Evolutionary conservation across 2,113 vertebrate genomes (phyloP).

Genomic region (Neotoma lepida): DNA sequence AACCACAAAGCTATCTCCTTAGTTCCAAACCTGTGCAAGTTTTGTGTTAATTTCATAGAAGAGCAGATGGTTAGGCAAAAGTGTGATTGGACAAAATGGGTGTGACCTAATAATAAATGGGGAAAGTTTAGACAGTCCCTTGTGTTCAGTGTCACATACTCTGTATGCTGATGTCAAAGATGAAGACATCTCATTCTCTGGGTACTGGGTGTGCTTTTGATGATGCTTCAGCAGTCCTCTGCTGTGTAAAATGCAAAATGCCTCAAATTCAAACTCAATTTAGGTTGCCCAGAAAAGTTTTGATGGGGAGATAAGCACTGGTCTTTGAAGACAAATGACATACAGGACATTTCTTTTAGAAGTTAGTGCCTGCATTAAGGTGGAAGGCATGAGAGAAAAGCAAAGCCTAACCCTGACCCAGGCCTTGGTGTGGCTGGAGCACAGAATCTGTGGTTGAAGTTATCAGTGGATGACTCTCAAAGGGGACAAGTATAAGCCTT

Average conservation of each 20-base stretch:
- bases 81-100: rapidly evolving
- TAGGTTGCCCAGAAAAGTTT: neutral
- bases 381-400: neutral
- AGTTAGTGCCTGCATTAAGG: neutral
- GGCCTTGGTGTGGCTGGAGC: neutral
- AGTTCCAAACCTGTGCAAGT: neutral
- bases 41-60: neutral
- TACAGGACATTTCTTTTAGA: neutral
- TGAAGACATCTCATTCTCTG: neutral
- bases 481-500: neutral
- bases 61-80: neutral
- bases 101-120: neutral
- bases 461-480: neutral
- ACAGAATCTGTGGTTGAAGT: neutral
- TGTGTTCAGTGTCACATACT: neutral
- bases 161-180: neutral
- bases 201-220: neutral
- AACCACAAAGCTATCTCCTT: neutral
- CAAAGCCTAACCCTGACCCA: neutral
- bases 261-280: neutral
- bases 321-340: neutral
- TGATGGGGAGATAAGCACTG: neutral
- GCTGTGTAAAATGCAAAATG: neutral
- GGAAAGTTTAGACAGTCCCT: neutral
- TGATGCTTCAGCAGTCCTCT: neutral